Base-by-base conservation (phyloP, 92 coral and sea anemone species). In the Siderastrea radians region DNA sequence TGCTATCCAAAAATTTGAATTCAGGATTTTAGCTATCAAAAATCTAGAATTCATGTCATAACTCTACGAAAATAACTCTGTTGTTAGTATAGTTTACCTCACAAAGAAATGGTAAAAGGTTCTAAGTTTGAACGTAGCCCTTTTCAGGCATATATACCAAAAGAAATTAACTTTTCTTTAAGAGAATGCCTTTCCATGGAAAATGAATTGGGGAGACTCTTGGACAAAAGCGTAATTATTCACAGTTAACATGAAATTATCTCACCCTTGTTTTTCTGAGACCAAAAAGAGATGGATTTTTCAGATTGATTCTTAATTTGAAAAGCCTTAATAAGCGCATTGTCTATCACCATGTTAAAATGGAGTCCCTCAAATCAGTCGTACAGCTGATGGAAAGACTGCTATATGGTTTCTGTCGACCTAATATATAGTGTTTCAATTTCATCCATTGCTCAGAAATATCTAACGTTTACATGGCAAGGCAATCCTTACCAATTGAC, bases 271-370 rank as follows among this genome's bases (percentile, higher is more conserved):
- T 80, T 43, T 80, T 90, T 75, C 57, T 64, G 17, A 73, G 80
- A 3, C 88, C 85, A 43, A 75, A 91, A 71, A 82, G 77, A n/a
- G 91, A 87, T 82, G 88, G 88, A 51, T 61, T 63, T 16, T 64
- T 64, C 58, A 71, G 82, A 67, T 2, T 83, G 51, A 87, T 91
- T 48, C 74, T 87, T 3, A 83, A 88, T 59, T 69, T 87, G 70
- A 87, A 79, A 66, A 74, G 67, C 47, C 79, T 91, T 11, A 91
- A 91, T 70, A 48, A 91, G 49, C 51, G 8, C 55, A 66, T 82
- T 9, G 75, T 16, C 51, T 72, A 88, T 58, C 75, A 75, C 48
- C 95, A 92, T 73, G 87, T 91, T 58, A 91, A 87, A 72, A 87
- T 88, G 90, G 95, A 92, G 16, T 58, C 95, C 15, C 70, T 91